A percentile compares a stretch with the other conserved stretches of the same genome.
Evolutionary conservation across 1,140 invertebrate genomes (phyloP).

Genomic region (Philaenus spumarius): DNA sequence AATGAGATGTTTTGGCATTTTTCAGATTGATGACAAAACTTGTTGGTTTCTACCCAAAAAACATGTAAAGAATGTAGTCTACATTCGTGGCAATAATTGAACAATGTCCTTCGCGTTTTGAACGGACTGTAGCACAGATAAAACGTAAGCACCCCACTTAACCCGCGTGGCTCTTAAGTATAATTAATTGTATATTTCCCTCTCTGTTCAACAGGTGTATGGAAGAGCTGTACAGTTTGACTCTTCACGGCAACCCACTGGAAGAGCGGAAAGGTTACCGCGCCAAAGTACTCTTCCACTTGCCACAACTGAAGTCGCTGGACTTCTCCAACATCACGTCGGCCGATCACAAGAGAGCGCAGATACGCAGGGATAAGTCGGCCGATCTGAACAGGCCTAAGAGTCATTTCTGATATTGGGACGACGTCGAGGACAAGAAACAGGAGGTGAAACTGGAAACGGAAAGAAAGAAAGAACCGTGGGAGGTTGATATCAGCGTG

Average conservation of each 20-base stretch:
- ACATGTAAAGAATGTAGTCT: too few species aligned
- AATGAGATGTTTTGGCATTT: too few species aligned
- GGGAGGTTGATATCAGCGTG: slow-evolving; percentile 2
- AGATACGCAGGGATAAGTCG: neutral
- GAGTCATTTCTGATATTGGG: neutral
- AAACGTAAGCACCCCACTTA: too few species aligned
- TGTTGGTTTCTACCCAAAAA: too few species aligned
- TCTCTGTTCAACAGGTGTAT: slow-evolving; percentile 22
- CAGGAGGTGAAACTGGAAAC: neutral
- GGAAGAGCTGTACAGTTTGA: slow-evolving; percentile 29
- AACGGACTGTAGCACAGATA: too few species aligned
- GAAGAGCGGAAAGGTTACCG: slow-evolving; percentile 29
- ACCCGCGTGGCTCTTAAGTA: neutral
- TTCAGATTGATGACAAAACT: too few species aligned
- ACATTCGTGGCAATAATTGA: too few species aligned
- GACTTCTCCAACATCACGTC: slow-evolving; percentile 33
- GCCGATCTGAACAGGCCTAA: neutral
- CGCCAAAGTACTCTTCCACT: slow-evolving; percentile 20
- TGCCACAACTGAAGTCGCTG: slow-evolving; percentile 29
- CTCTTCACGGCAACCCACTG: slow-evolving; percentile 34
- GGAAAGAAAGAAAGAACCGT: neutral
- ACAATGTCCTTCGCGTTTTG: too few species aligned
- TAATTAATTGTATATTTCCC: neutral
- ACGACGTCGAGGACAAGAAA: neutral
- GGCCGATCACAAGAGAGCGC: slow-evolving; percentile 15